Conservation (phyloP, 2,113 vertebrate genomes). For the Choloepus hoffmanni region DNA sequence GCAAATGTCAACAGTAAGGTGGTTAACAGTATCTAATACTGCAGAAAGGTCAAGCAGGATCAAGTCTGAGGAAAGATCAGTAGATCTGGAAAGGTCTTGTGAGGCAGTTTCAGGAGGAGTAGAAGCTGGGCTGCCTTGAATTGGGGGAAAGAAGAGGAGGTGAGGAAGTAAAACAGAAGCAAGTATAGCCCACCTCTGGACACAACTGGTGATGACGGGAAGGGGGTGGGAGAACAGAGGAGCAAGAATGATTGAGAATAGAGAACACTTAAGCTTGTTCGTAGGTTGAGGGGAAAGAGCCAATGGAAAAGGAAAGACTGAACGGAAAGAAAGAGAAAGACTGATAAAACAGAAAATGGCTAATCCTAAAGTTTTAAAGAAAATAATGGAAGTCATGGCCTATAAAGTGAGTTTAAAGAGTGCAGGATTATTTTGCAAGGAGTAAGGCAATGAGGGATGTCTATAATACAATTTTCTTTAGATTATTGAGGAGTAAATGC, state of each 20-base stretch:
- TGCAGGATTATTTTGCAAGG: neutral
- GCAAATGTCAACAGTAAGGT: neutral
- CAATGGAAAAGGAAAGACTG: neutral
- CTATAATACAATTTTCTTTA: conserved; percentile 10
- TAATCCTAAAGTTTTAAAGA: conserved; percentile 24
- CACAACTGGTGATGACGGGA: neutral
- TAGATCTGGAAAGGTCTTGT: neutral
- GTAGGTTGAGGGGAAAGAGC: neutral
- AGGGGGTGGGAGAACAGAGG: neutral
- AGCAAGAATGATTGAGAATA: neutral
- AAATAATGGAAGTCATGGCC: neutral
- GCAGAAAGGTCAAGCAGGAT: neutral
- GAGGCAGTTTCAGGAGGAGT: neutral
- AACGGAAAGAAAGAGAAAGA: neutral
- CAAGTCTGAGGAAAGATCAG: neutral
- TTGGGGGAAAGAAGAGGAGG: neutral
- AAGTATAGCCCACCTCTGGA: neutral
- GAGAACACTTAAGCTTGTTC: neutral
- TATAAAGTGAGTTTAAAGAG: conserved; percentile 5
- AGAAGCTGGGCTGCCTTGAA: neutral
- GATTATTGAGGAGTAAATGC: neutral
- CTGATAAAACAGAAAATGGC: neutral
- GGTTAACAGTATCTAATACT: neutral
- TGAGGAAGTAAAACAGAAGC: neutral
- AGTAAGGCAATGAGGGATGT: neutral